Conservation (phyloP, 2,888 invertebrate genomes). For the Halictus quadricinctus region DNA sequence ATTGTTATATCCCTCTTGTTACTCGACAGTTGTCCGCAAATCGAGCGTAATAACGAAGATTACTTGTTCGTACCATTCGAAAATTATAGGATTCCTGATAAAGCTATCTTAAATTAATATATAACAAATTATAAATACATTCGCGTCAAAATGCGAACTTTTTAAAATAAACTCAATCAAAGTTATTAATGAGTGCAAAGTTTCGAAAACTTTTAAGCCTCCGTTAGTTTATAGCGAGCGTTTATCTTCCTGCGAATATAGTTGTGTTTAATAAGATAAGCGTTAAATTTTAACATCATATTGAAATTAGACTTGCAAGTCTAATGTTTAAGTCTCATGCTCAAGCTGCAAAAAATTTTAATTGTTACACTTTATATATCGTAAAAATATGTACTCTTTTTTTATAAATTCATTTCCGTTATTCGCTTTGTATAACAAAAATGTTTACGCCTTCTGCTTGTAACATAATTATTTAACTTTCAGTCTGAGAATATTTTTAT, state of each 20-base stretch:
- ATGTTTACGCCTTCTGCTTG: background rate
- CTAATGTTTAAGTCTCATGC: no score
- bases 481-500: background rate
- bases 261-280: background rate
- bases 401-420: background rate
- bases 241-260: background rate
- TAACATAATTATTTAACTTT: background rate
- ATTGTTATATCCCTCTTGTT: background rate
- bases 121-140: background rate
- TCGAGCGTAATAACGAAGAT: background rate
- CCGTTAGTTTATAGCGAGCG: background rate
- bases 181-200: background rate
- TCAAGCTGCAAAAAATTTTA: background rate
- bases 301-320: background rate
- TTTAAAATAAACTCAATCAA: background rate
- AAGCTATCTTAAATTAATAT: background rate
- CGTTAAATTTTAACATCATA: background rate
- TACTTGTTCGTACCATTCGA: background rate
- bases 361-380: background rate
- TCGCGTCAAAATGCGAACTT: background rate
- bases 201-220: background rate
- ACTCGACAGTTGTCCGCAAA: background rate
- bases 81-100: background rate
- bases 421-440: background rate
- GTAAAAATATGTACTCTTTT: background rate